phyloP scores from a whole-genome alignment of 2,113 vertebrate genomes.

The Pipra filicauda region DNA sequence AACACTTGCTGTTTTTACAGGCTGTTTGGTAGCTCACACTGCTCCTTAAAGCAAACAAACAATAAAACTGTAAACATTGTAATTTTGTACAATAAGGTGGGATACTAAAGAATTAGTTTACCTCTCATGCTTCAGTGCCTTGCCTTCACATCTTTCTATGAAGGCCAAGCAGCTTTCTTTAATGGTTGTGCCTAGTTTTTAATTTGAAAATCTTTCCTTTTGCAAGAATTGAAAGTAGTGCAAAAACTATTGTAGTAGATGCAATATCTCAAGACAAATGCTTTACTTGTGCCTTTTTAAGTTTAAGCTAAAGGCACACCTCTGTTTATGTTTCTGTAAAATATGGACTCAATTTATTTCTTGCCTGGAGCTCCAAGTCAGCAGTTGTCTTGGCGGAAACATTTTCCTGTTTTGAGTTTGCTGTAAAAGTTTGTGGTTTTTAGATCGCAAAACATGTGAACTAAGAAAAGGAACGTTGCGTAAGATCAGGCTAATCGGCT shows the following conservation, averaged over 20 bases:
- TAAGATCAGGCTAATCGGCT: conserved; percentile 35
- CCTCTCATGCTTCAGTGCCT: background rate
- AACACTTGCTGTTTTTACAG: background rate
- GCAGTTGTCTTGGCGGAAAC: conserved; percentile 9
- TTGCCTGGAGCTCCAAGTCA: conserved; percentile 32
- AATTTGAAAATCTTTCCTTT: background rate
- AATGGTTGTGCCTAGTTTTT: background rate
- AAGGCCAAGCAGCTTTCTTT: background rate
- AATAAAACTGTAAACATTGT: background rate
- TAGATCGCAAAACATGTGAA: conserved; percentile 28
- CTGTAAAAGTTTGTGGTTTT: conserved; percentile 31
- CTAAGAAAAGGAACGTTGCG: background rate
- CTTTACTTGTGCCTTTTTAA: background rate
- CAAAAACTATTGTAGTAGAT: background rate
- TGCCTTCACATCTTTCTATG: background rate
- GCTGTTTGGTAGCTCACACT: background rate
- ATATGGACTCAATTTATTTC: background rate
- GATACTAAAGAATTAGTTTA: background rate
- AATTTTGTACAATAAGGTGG: background rate
- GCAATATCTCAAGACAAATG: background rate
- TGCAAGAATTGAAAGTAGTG: background rate
- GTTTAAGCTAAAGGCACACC: background rate
- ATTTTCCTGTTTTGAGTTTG: conserved; percentile 47
- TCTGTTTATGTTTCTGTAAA: conserved; percentile 4
- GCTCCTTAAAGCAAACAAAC: background rate